Conservation (phyloP, 1,140 invertebrate genomes). For the Papilio polytes region DNA sequence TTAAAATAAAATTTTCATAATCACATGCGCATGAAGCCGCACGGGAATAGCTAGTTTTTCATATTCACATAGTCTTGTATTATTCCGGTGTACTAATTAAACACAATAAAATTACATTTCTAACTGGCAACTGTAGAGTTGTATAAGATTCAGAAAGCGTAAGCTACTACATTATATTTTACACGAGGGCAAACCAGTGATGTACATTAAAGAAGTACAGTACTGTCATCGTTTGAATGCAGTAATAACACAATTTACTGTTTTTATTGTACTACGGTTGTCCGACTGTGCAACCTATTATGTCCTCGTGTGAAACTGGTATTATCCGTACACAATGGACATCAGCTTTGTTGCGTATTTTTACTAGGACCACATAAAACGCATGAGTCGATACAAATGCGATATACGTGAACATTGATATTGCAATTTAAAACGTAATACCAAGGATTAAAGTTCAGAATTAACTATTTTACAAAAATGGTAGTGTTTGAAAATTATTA, state of each 20-base stretch:
- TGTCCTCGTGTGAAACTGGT: background rate
- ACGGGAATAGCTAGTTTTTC: too few relatives aligned
- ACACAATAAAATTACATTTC: background rate
- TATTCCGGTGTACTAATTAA: background rate
- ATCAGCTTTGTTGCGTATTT: background rate
- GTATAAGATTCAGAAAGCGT: background rate
- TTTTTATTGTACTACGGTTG: too few relatives aligned
- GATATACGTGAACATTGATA: background rate
- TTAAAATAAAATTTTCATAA: too few relatives aligned
- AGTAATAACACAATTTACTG: too few relatives aligned
- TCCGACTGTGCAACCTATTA: background rate
- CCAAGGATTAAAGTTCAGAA: background rate
- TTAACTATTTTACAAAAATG: background rate
- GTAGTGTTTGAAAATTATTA: background rate
- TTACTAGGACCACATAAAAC: slow-evolving; percentile 11
- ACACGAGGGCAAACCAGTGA: background rate
- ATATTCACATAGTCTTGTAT: background rate
- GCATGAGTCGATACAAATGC: background rate
- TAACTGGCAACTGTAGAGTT: background rate
- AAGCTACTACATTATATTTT: background rate
- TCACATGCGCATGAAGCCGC: too few relatives aligned
- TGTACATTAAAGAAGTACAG: background rate
- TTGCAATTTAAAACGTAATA: background rate
- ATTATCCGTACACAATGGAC: slow-evolving; percentile 3
- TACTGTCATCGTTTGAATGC: background rate